Evolutionary conservation across 2,113 vertebrate species (phyloP), one percentile per base, ranked within the genome.

Genomic region (Pavo muticus): DNA sequence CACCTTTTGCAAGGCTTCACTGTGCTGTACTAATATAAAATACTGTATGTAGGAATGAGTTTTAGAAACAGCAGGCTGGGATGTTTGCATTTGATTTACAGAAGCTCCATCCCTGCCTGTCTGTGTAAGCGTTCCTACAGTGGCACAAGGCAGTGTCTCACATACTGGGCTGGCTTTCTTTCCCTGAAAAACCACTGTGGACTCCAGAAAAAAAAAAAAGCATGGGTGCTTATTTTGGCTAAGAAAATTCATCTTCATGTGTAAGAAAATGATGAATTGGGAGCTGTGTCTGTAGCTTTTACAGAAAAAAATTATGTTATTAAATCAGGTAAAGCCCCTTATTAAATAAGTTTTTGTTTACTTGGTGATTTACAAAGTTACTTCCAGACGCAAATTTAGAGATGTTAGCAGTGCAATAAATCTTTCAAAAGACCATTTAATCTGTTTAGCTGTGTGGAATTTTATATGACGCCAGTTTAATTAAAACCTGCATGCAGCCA

Each of bases 341-440:
- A 61, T 93, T 94, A 48, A 90, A 8, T 87, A 88, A 94, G 57
- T 54, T 88, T 92, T 74, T 94, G 70, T 89, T 93, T 95, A 73
- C 70, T 87, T 72, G 44, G 12, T 48, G 35, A 77, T 93, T 88
- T 94, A 94, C 42, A 65, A 83, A 83, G 78, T 47, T 83, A 70
- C 9, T 86, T 88, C 47, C 57, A 92, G 59, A 77, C 87, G 63
- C 37, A 88, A 92, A 79, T 91, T 61, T 80, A 76, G 71, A 89
- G 61, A 85, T 68, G 45, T 71, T 79, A 83, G 45, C 60, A 74
- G 64, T 86, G 72, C 59, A 81, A 59, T 86, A 93, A 93, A 94
- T 88, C 65, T 84, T 90, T 87, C 52, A 87, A 90, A 96, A 69
- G 88, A 69, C 64, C 54, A 48, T 84, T 95, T 95, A 90, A 95